phyloP scores from a whole-genome alignment of 2,888 invertebrate species.

The Liodrosophila aerea region DNA sequence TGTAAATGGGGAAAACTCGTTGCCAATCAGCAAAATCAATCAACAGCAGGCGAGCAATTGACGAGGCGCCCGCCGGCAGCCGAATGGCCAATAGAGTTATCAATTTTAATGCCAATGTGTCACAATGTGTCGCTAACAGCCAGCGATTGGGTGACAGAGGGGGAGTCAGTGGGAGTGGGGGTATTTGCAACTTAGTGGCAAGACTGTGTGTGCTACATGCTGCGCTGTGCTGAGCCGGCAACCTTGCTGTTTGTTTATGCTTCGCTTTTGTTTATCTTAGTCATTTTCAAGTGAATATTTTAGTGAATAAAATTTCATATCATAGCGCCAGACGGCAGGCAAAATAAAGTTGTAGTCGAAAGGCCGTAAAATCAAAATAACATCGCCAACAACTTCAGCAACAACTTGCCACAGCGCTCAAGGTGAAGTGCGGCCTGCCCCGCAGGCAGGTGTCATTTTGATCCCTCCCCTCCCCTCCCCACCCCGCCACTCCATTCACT shows the following conservation, averaged over 20 bases:
- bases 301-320: slow-evolving; percentile 68
- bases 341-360: slow-evolving; percentile 62
- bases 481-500: not conserved
- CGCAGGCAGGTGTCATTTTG: not conserved
- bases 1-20: slow-evolving; percentile 71
- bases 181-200: slow-evolving; percentile 38
- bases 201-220: slow-evolving; percentile 29
- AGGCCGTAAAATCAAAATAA: slow-evolving; percentile 49
- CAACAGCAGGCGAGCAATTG: slow-evolving; percentile 66
- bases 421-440: slow-evolving; percentile 58
- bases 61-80: slow-evolving; percentile 48
- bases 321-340: slow-evolving; percentile 47
- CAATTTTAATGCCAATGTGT: slow-evolving; percentile 73
- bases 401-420: slow-evolving; percentile 44
- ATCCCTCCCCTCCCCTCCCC: slow-evolving; percentile 4
- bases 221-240: slow-evolving; percentile 13
- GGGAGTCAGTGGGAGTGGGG: not conserved
- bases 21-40: slow-evolving; percentile 73
- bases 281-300: slow-evolving; percentile 35
- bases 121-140: slow-evolving; percentile 54
- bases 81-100: slow-evolving; percentile 72
- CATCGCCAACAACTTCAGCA: slow-evolving; percentile 24
- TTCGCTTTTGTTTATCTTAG: slow-evolving; percentile 1
- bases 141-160: not conserved
- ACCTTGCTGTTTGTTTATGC: slow-evolving; percentile 54